Percentiles rank a stretch among this genome's conserved stretches.
These are phyloP conservation scores for Galerucella pusilla DNA, from an alignment of 2,888 invertebrate genomes.

Conservation along the genomic window DNA sequence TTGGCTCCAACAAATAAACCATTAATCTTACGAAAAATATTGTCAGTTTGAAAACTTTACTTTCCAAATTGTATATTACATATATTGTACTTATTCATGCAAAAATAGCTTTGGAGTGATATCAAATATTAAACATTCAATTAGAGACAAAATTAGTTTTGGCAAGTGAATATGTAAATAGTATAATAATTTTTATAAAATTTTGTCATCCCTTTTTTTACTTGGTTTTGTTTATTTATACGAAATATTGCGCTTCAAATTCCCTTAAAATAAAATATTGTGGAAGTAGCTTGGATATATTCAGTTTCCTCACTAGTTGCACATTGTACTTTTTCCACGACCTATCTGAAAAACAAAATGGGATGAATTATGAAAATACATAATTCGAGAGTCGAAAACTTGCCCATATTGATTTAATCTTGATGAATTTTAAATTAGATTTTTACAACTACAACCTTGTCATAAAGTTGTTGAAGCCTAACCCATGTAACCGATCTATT, in stretches of 20 bases:
- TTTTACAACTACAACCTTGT: no score
- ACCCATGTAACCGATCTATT: no score
- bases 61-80: background rate
- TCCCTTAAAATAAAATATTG: background rate
- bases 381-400: no score
- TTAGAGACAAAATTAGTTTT: conserved; percentile 1
- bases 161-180: conserved; percentile 1
- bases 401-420: no score
- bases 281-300: background rate
- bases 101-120: background rate
- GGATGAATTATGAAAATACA: no score
- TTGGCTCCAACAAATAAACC: no score
- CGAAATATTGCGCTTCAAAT: background rate
- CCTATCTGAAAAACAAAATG: no score
- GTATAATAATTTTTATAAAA: background rate
- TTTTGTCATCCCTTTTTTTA: background rate
- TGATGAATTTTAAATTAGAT: no score
- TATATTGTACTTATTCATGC: background rate
- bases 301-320: no score
- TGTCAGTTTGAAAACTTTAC: background rate
- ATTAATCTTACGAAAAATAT: background rate
- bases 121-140: background rate
- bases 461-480: no score
- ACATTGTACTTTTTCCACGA: no score
- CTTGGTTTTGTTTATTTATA: background rate